Percentiles rank a stretch among this genome's conserved stretches.
These are phyloP conservation scores for Excalfactoria chinensis DNA, from an alignment of 2,113 vertebrate genomes.

Conservation along the genomic window DNA sequence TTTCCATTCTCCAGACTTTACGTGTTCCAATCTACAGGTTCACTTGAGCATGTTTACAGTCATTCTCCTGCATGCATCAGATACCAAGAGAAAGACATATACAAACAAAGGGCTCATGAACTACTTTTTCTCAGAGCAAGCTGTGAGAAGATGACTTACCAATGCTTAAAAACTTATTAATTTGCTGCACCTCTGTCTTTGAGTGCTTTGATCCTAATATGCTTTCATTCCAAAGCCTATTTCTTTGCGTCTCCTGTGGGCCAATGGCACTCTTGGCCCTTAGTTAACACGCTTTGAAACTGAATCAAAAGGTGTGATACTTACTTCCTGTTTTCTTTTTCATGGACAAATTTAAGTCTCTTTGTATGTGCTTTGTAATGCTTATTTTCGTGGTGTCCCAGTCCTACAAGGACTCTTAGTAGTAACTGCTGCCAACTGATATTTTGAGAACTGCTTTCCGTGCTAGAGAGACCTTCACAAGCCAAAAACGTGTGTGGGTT, in stretches of 20 bases:
- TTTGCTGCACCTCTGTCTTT: not conserved
- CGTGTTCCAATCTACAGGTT: no score
- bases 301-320: not conserved
- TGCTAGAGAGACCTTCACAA: not conserved
- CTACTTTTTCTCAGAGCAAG: not conserved
- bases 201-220: not conserved
- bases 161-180: not conserved
- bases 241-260: not conserved
- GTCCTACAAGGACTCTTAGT: not conserved
- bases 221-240: not conserved
- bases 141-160: not conserved
- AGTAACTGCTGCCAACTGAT: not conserved
- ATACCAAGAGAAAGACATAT: not conserved
- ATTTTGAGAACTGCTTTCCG: not conserved
- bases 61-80: no score
- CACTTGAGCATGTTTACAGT: no score
- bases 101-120: not conserved
- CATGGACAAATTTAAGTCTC: not conserved
- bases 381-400: not conserved
- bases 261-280: not conserved
- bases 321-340: not conserved
- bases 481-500: not conserved
- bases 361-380: not conserved
- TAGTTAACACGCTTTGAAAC: not conserved
- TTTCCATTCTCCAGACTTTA: no score